These are phyloP conservation scores for Sympetrum striolatum DNA, from an alignment of 2,888 invertebrate species.

Conservation along the genomic window DNA sequence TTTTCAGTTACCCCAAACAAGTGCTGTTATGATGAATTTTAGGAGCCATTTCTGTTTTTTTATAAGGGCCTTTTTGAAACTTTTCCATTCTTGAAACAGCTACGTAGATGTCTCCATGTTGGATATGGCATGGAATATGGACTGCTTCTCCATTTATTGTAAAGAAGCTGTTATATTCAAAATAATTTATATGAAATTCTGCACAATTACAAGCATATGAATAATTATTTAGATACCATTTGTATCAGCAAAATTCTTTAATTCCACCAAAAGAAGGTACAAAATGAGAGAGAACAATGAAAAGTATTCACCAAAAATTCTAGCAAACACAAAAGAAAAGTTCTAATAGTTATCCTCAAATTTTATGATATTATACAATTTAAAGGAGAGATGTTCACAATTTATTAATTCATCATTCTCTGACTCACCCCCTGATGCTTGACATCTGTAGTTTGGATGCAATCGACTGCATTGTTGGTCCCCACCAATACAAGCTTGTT, in stretches of 20 bases:
- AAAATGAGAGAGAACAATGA: too few species aligned
- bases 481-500: neutral
- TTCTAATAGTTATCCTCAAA: too few species aligned
- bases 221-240: neutral
- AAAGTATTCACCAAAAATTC: too few species aligned
- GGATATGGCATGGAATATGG: neutral
- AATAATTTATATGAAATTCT: neutral
- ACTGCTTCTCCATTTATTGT: neutral
- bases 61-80: neutral
- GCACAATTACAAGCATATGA: neutral
- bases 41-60: neutral
- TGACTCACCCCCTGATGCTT: neutral
- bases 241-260: too few species aligned
- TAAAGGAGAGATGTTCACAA: too few species aligned
- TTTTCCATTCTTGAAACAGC: neutral
- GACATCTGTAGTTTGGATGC: neutral
- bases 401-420: too few species aligned
- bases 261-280: too few species aligned
- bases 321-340: too few species aligned
- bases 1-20: neutral
- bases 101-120: neutral
- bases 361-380: too few species aligned
- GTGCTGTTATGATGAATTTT: neutral
- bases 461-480: constrained; percentile 6
- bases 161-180: neutral